Percentiles rank a stretch among this genome's conserved stretches.
These are phyloP conservation scores for Urophycis tenuis DNA, from an alignment of 2,797 vertebrate species.

Conservation along the genomic window DNA sequence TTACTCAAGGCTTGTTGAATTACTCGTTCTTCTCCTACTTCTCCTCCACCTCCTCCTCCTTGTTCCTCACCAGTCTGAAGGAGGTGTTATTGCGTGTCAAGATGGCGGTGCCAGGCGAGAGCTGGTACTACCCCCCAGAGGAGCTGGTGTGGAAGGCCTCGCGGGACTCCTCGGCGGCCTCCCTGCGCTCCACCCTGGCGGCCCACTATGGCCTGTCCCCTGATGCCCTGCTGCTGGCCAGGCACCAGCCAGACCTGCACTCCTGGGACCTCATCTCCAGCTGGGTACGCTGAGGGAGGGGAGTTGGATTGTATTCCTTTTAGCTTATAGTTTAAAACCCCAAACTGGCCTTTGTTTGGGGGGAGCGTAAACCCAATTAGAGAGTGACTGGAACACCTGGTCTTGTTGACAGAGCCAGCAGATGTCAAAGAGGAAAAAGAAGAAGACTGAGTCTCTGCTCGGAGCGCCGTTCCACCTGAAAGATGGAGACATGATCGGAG, in stretches of 20 bases:
- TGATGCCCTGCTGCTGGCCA: constrained; percentile 86
- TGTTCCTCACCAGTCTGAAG: constrained; percentile 55
- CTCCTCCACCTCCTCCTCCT: background rate
- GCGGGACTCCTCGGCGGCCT: constrained; percentile 70
- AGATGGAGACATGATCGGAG: constrained; percentile 85
- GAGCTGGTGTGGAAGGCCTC: constrained; percentile 85
- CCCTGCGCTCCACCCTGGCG: constrained; percentile 73
- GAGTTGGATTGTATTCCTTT: background rate
- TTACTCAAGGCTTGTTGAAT: background rate
- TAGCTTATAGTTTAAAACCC: background rate
- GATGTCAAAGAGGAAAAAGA: constrained; percentile 84
- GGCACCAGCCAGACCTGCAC: constrained; percentile 82
- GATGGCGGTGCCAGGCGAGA: constrained; percentile 79
- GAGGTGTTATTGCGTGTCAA: constrained; percentile 79
- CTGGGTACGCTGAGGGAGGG: constrained; percentile 68
- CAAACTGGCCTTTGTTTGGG: background rate
- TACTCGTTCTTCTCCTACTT: background rate
- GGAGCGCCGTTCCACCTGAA: constrained; percentile 82
- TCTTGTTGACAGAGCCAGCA: constrained; percentile 75
- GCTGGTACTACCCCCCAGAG: constrained; percentile 66
- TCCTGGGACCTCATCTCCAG: constrained; percentile 83
- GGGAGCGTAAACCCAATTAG: background rate
- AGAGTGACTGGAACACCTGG: background rate
- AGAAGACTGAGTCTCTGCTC: constrained; percentile 79
- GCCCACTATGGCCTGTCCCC: constrained; percentile 73